Evolutionary conservation across 1,140 invertebrate species (phyloP), one percentile per base, ranked within the genome.

Genomic region (Planococcus citri): DNA sequence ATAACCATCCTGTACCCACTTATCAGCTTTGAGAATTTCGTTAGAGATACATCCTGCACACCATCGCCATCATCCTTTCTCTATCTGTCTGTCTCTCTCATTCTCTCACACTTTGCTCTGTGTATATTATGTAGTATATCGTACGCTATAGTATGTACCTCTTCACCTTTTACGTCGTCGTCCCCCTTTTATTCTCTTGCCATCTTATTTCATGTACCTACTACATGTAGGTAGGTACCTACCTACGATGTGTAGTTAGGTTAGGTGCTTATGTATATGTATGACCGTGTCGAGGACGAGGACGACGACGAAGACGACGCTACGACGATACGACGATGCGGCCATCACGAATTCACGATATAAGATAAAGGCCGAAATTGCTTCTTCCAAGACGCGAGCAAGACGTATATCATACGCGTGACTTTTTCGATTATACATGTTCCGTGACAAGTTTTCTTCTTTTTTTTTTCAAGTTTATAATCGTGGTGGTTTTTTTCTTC

Each of bases 11-110:
- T 64, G 60, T 64, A 64, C 60, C 60, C 60, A 64, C 60, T 64
- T 64, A 64, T 64, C 60, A 64, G 60, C 60, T 64, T 64, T 64
- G 60, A 64, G 60, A 64, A 64, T 64, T 64, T 64, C 17, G 60
- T 64, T 25, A n/a, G n/a, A n/a, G n/a, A n/a, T n/a, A 64, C 60
- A 64, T 64, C 60, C 60, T 64, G 60, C 22, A 27, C 22, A 20
- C 20, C 60, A 20, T 25, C 10, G 10, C 1, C 60, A 9, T 27
- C 60, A 17, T 17, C 21, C 21, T 22, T 8, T 22, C 17, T 20
- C 51, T 22, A 17, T 22, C 51, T 20, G 6, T 58, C 17, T 58
- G 6, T 58, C n/a, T n/a, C n/a, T n/a, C n/a, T n/a, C n/a, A n/a
- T n/a, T n/a, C n/a, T n/a, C n/a, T n/a, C n/a, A n/a, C n/a, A n/a